These are phyloP conservation scores for Thaleichthys pacificus DNA, from an alignment of 2,797 vertebrate species.

Conservation along the genomic window DNA sequence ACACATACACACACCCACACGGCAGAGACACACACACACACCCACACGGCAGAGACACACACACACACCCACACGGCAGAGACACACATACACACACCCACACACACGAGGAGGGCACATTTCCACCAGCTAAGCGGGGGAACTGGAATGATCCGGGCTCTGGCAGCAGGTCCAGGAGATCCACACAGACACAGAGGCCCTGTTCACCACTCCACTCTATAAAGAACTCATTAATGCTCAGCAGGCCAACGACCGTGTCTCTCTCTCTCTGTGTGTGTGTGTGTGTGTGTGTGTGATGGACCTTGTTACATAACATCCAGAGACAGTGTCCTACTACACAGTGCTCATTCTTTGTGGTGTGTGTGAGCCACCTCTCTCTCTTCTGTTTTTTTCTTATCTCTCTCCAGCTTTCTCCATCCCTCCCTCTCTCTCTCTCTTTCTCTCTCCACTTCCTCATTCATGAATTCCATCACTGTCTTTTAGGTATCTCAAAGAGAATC, in stretches of 20 bases:
- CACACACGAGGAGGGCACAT: neutral
- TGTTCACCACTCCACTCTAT: slow-evolving; percentile 49
- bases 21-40: neutral
- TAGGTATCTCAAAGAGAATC: neutral
- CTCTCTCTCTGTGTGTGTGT: neutral
- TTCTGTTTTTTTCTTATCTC: neutral
- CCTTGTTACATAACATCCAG: slow-evolving; percentile 60
- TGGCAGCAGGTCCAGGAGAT: slow-evolving; percentile 17
- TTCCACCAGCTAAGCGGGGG: neutral
- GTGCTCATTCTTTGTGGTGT: slow-evolving; percentile 47
- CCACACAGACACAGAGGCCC: slow-evolving; percentile 42
- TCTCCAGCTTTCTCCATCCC: neutral
- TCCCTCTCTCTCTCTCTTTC: slow-evolving; percentile 10
- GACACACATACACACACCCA: no score
- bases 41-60: neutral
- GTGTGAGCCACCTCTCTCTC: slow-evolving; percentile 1
- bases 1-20: neutral
- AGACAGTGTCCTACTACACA: slow-evolving; percentile 59
- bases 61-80: neutral
- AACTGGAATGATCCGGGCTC: slow-evolving; percentile 9
- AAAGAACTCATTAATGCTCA: slow-evolving; percentile 62
- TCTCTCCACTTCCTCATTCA: slow-evolving; percentile 36
- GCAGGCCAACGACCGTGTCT: slow-evolving; percentile 33
- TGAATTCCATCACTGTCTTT: neutral
- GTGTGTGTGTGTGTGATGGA: slow-evolving; percentile 20